Base-by-base conservation (phyloP, 2,797 vertebrate species). In the Acanthopagrus latus region DNA sequence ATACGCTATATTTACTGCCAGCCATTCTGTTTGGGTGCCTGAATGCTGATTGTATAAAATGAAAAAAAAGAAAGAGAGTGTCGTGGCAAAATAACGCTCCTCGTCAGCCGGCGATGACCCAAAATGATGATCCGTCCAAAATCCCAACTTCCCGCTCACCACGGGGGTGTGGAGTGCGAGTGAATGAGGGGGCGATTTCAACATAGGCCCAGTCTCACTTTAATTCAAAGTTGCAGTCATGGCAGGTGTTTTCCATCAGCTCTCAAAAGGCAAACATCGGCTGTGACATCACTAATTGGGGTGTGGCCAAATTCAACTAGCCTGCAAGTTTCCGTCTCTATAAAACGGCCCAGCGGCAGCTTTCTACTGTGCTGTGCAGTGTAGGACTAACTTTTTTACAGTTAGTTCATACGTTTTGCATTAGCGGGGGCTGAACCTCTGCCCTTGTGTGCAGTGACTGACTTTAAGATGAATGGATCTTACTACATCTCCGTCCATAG, bases 161-260 rank as follows among this genome's bases (percentile, higher is more conserved):
- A 11, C 2, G 18, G 14, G 8, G 16, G 1, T 4, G 50, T 4
- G 13, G 10, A 2, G 2, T 20, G 4, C 20, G 43, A 20, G 3
- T n/a, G 16, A 33, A 33, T 3, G 7, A 17, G 21, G 10, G 16
- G 9, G 13, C 10, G 38, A 14, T 13, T 46, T 25, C n/a, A 2
- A 33, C 33, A 33, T 6, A 38, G 27, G 21, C 25, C 10, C 44
- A 25, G 46, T 43, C 21, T 51, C 8, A 44, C 3, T 44, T 59
- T 12, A 57, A 64, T 38, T 33, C 33, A 20, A 27, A 65, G 23
- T 2, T 67, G 38, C 14, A 44, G 52, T 14, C 11, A 11, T 1
- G 2, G 44, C 69, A 76, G 70, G 73, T 71, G 69, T 77, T 80
- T 79, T 48, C 55, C 60, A 74, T 80, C 69, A 50, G 38, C 44